Evolutionary conservation across 2,888 invertebrate genomes (phyloP).

Genomic region (Leptinotarsa peninsularis): DNA sequence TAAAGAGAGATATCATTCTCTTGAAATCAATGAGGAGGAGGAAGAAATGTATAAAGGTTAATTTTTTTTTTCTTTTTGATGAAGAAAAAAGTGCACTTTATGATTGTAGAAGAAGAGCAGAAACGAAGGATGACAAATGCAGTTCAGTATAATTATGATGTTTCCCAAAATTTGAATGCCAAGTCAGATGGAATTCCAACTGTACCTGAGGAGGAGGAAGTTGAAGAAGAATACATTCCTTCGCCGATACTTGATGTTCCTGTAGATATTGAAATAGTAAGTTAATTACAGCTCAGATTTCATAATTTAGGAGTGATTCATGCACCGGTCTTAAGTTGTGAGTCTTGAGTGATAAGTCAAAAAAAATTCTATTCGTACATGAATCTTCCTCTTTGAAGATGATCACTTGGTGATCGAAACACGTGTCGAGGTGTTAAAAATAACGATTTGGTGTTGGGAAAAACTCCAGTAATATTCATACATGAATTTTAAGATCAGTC

Average conservation of each 20-base stretch:
- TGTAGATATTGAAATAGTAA: conserved; percentile 77
- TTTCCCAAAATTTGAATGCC: conserved; percentile 66
- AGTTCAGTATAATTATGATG: conserved; percentile 82
- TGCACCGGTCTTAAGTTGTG: too few species aligned
- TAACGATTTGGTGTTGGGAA: too few species aligned
- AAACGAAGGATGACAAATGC: conserved; percentile 83
- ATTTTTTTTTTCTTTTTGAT: conserved; percentile 5
- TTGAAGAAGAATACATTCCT: conserved; percentile 81
- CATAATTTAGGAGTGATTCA: too few species aligned
- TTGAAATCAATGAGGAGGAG: conserved; percentile 89
- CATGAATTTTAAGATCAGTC: too few species aligned
- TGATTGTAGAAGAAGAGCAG: conserved; percentile 86
- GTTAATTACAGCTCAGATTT: conserved; percentile 48
- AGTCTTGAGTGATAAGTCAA: too few species aligned
- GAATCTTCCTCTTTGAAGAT: too few species aligned
- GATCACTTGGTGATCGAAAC: too few species aligned
- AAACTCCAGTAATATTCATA: too few species aligned
- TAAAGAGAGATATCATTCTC: conserved; percentile 92
- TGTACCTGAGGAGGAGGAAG: conserved; percentile 67
- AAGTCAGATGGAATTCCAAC: conserved; percentile 64
- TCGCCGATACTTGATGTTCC: conserved; percentile 83
- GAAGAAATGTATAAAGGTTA: conserved; percentile 91
- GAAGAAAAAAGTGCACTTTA: not conserved
- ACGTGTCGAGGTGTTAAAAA: too few species aligned
- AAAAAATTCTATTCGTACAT: too few species aligned